Base-by-base conservation (phyloP, 2,113 vertebrate species). In the Desmodus rotundus region DNA sequence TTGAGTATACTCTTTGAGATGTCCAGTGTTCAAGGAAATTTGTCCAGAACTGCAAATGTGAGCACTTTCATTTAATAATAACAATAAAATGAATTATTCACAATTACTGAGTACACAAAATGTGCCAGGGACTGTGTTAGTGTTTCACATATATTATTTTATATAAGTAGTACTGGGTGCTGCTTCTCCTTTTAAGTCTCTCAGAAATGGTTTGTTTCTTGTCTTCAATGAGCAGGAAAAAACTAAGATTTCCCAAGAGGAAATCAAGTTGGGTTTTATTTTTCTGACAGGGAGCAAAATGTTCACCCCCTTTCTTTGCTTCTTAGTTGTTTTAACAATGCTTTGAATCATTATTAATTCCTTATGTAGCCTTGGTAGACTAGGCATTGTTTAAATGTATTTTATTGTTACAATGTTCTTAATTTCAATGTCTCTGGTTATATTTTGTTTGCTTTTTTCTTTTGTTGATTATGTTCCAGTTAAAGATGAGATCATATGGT, bases 301-400 rank as follows among this genome's bases (percentile, higher is more conserved):
- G 91, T 56, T 91, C 72, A 67, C 12, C 17, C 4, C 4, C 5
- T 36, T 94, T 84, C 16, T 93, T 36, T 92, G 45, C 17, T 68
- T 96, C 50, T 61, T 90, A 63, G 5, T 90, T 87, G 63, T 67
- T 96, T 96, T 74, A 84, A 80, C 28, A 81, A 80, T 20, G 4
- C 65, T 96, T 94, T 93, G 63, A 73, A 65, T 56, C 76, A 63
- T 94, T 95, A 91, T 78, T 81, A 96, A 94, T 91, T 96, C 9
- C 77, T 96, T 93, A 89, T 70, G 38, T 93, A 89, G 96, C 68
- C 22, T 58, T 91, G 19, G n/a, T 77, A 84, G 24, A 91, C 36
- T 84, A 93, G 58, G 41, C 54, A 73, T 82, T 97, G 78, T 97
- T 95, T 88, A 89, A 50, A 50, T 47, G 45, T 22, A 92, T 96